A percentile compares a stretch with the other conserved stretches of the same genome.
phyloP scores from a whole-genome alignment of 2,113 vertebrate genomes.

The Rafetus swinhoei region DNA sequence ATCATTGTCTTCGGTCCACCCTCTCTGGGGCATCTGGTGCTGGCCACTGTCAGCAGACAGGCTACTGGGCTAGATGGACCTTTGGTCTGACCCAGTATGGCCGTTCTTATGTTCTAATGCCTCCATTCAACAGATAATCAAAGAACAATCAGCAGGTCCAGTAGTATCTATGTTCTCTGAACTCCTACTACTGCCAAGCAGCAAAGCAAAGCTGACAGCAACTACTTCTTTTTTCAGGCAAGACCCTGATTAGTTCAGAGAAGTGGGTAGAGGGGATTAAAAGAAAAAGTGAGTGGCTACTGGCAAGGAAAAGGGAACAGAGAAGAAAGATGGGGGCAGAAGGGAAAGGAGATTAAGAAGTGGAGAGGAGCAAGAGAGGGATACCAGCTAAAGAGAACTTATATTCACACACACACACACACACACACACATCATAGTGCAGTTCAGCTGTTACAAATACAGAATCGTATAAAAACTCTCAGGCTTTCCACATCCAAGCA shows the following conservation, averaged over 20 bases:
- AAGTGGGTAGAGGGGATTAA: neutral
- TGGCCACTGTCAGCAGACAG: too few species aligned
- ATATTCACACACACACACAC: neutral
- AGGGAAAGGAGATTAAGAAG: neutral
- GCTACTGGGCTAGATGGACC: too few species aligned
- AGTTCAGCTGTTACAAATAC: neutral
- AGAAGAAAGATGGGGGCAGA: neutral
- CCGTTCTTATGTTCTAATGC: neutral
- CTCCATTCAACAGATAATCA: neutral
- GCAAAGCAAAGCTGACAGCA: slow-evolving; percentile 37
- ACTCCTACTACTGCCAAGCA: neutral
- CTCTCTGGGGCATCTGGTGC: too few species aligned
- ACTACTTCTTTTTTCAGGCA: neutral
- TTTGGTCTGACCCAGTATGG: too few species aligned
- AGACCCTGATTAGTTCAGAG: slow-evolving; percentile 27
- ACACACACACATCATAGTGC: neutral
- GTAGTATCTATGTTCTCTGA: slow-evolving; percentile 31
- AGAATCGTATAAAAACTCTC: neutral
- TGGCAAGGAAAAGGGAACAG: neutral
- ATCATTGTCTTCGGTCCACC: too few species aligned
- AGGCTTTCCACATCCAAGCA: neutral
- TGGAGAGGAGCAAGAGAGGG: neutral
- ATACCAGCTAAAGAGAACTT: neutral
- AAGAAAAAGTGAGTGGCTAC: neutral
- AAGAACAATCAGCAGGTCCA: slow-evolving; percentile 48